phyloP scores from a whole-genome alignment of 2,113 vertebrate species.

The Otus sunia region DNA sequence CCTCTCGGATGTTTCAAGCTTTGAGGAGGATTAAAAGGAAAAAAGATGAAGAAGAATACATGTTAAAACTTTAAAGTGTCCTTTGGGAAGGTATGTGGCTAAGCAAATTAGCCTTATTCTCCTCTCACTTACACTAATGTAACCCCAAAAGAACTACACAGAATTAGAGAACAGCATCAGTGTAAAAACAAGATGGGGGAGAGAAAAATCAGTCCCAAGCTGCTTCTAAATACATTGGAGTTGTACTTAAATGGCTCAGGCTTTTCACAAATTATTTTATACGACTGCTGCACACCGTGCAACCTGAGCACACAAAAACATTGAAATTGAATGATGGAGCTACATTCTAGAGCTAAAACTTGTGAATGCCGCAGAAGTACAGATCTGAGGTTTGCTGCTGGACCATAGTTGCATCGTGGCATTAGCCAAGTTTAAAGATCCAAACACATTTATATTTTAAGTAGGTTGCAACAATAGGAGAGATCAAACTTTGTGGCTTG shows the following conservation, averaged over 20 bases:
- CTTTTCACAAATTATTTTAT: background rate
- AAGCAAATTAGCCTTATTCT: background rate
- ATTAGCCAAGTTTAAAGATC: background rate
- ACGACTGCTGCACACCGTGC: background rate
- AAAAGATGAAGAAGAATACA: background rate
- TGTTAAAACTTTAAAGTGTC: background rate
- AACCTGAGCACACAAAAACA: background rate
- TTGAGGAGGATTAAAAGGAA: background rate
- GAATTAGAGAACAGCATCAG: background rate
- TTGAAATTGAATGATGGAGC: background rate
- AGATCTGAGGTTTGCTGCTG: background rate
- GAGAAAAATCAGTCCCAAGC: background rate
- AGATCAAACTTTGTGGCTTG: background rate
- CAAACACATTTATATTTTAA: background rate
- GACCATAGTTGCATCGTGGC: background rate
- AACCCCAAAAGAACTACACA: background rate
- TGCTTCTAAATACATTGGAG: background rate
- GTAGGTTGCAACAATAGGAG: background rate
- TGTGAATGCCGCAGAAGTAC: background rate
- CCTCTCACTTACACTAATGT: background rate
- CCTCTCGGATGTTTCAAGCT: conserved; percentile 27
- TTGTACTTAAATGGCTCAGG: background rate
- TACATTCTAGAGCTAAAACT: background rate
- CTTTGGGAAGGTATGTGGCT: background rate
- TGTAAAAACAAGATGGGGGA: background rate